These are phyloP conservation scores for Taxidea taxus DNA, from an alignment of 2,113 vertebrate genomes.

Conservation along the genomic window DNA sequence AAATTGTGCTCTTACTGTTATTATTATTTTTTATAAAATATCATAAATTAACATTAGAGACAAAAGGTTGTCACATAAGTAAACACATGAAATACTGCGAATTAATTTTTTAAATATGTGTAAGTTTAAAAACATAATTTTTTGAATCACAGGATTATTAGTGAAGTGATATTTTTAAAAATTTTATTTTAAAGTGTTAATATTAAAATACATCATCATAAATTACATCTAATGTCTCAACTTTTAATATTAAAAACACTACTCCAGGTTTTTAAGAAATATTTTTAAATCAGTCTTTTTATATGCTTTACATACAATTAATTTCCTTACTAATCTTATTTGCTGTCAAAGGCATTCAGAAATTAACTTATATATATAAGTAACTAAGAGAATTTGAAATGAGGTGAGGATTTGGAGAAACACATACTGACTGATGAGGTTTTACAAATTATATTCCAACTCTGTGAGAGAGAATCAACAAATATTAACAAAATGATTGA, in stretches of 20 bases:
- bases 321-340: not conserved
- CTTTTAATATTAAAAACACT: not conserved
- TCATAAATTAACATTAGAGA: not conserved
- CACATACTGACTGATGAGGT: conserved; percentile 9
- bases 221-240: not conserved
- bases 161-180: not conserved
- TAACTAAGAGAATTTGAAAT: conserved; percentile 40
- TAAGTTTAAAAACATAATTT: not conserved
- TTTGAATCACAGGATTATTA: not conserved
- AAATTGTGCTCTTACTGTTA: not conserved
- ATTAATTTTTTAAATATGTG: not conserved
- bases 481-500: conserved; percentile 61
- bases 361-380: not conserved
- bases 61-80: not conserved
- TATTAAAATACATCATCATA: not conserved
- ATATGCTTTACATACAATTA: not conserved
- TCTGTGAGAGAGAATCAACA: conserved; percentile 41
- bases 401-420: conserved; percentile 45
- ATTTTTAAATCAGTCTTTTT: not conserved
- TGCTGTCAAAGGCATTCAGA: not conserved
- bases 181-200: not conserved
- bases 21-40: not conserved
- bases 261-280: not conserved
- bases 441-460: conserved; percentile 8
- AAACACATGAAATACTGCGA: not conserved